Percentiles rank a stretch among this genome's conserved stretches.
Conservation (phyloP, 2,888 invertebrate genomes). For the Agrilus mali region DNA sequence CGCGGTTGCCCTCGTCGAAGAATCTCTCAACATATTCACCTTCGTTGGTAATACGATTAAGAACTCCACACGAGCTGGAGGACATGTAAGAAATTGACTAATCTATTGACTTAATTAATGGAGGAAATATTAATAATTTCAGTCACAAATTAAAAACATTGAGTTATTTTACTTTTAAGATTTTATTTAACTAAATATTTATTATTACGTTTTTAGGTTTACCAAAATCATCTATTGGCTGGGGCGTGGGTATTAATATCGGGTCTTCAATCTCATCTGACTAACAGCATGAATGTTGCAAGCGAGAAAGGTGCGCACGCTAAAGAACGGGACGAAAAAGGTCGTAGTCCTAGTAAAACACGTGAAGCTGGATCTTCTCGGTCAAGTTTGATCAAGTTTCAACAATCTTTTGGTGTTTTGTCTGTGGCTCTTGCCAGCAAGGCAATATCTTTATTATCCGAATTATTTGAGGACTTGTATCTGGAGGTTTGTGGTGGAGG, state of each 20-base stretch:
- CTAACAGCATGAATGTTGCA: conserved; percentile 42
- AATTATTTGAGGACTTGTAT: conserved; percentile 64
- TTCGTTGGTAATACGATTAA: conserved; percentile 69
- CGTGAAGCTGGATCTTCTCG: conserved; percentile 43
- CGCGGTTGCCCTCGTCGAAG: conserved; percentile 75
- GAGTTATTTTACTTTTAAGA: too few relatives aligned
- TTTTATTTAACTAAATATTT: too few relatives aligned
- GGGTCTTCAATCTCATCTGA: conserved; percentile 73
- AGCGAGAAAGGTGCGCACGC: conserved; percentile 32
- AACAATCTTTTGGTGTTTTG: conserved; percentile 79
- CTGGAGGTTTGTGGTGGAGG: conserved; percentile 48
- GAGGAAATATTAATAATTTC: neutral
- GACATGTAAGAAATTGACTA: conserved; percentile 49
- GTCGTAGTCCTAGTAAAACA: conserved; percentile 45
- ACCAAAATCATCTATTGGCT: conserved; percentile 81
- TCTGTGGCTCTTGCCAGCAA: conserved; percentile 82
- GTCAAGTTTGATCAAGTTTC: conserved; percentile 61
- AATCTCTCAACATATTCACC: conserved; percentile 75
- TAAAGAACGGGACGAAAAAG: conserved; percentile 40
- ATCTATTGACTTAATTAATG: too few relatives aligned
- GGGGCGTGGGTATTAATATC: conserved; percentile 80
- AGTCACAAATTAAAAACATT: too few relatives aligned
- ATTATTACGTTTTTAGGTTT: conserved; percentile 41
- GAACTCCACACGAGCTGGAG: conserved; percentile 75
- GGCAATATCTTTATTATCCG: conserved; percentile 63